Percentiles rank a stretch among this genome's conserved stretches.
phyloP scores from a whole-genome alignment of 2,113 vertebrate genomes.

The Gallinago undulata region DNA sequence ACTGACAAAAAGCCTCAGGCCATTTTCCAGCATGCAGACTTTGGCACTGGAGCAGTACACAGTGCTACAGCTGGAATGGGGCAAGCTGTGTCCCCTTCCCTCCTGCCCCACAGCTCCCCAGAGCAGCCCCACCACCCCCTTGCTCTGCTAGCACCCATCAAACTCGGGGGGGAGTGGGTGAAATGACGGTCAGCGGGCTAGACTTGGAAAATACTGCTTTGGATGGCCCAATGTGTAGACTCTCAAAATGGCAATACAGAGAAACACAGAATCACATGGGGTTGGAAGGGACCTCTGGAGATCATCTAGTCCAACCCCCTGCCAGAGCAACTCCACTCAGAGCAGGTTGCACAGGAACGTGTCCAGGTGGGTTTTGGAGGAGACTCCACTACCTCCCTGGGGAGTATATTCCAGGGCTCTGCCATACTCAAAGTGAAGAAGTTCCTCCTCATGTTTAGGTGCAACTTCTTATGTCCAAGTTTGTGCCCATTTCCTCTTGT shows the following conservation, averaged over 20 bases:
- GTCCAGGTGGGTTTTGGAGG: no score
- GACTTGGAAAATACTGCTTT: neutral
- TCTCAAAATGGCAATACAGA: fast-evolving
- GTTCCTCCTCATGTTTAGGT: no score
- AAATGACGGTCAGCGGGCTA: neutral
- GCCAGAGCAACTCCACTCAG: no score
- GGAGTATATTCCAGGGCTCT: no score
- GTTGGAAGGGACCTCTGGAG: no score
- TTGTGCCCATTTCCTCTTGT: no score
- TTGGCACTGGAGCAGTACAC: neutral
- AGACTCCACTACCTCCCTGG: no score
- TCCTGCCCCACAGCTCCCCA: neutral
- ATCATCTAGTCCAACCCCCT: no score
- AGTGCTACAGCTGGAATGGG: fast-evolving
- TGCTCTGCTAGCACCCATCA: fast-evolving
- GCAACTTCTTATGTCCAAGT: no score
- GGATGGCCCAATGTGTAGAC: fast-evolving
- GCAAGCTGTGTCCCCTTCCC: neutral
- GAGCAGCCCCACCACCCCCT: neutral
- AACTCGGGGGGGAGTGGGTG: neutral
- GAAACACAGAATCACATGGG: neutral
- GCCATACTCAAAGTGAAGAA: no score
- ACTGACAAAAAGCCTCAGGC: fast-evolving
- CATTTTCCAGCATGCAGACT: neutral
- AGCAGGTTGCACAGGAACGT: no score